phyloP scores from a whole-genome alignment of 2,797 vertebrate species.

The Melanogrammus aeglefinus region DNA sequence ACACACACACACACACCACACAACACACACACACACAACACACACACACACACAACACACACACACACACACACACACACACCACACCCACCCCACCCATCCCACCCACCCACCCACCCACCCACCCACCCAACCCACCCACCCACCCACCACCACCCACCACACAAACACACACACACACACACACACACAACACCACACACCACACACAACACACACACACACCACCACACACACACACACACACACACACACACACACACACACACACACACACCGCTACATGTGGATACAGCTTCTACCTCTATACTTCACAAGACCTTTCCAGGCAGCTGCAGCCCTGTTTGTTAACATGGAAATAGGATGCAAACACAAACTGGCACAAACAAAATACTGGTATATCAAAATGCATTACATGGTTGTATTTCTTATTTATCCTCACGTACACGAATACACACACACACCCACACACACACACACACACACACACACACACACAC shows the following conservation, averaged over 20 bases:
- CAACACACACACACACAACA: no score
- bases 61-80: no score
- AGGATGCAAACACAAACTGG: slow-evolving; percentile 56
- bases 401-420: slow-evolving; percentile 3
- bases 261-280: slow-evolving; percentile 25
- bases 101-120: no score
- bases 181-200: no score
- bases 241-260: slow-evolving; percentile 30
- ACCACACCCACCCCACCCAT: no score
- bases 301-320: not conserved
- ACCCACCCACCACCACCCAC: no score
- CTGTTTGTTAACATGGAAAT: slow-evolving; percentile 53
- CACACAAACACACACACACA: slow-evolving; percentile 3
- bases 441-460: not conserved
- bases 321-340: slow-evolving; percentile 11
- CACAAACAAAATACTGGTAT: slow-evolving; percentile 3
- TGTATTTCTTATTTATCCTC: not conserved
- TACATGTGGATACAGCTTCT: not conserved
- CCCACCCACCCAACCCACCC: no score
- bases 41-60: no score
- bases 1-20: slow-evolving; percentile 4
- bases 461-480: not conserved
- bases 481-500: not conserved
- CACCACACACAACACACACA: not conserved
- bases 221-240: slow-evolving; percentile 13